These are phyloP conservation scores for Ctenomys sociabilis DNA, from an alignment of 2,113 vertebrate genomes.

Conservation along the genomic window DNA sequence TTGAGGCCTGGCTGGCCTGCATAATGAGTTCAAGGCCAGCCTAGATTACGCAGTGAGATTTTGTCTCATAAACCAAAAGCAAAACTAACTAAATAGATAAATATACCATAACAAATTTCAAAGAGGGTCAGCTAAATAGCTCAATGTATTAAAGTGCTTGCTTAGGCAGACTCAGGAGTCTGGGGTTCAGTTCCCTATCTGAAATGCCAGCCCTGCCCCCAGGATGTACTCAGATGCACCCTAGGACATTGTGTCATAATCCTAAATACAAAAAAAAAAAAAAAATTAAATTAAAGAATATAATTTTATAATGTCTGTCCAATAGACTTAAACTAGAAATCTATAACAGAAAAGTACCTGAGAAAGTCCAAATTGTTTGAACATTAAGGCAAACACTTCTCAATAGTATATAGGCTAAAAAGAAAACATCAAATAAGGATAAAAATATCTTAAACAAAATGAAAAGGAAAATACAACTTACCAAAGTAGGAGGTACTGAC, in stretches of 20 bases:
- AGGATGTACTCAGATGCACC: too few species aligned
- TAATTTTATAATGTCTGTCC: neutral
- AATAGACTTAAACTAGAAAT: neutral
- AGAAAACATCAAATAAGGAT: neutral
- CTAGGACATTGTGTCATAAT: too few species aligned
- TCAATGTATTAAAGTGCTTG: too few species aligned
- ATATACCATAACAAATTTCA: neutral
- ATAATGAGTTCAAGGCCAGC: neutral
- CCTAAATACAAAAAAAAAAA: too few species aligned
- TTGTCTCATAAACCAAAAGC: neutral
- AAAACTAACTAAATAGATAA: neutral
- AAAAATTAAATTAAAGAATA: too few species aligned
- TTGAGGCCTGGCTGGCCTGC: neutral
- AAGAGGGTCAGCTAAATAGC: too few species aligned
- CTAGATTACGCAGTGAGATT: neutral
- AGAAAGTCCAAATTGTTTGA: neutral
- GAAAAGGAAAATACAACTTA: neutral
- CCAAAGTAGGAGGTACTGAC: neutral
- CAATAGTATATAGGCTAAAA: neutral
- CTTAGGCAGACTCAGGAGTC: too few species aligned
- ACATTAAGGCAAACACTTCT: neutral
- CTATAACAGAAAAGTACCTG: neutral
- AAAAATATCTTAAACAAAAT: neutral
- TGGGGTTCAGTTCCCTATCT: too few species aligned
- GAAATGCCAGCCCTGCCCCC: too few species aligned